These are phyloP conservation scores for Latheticus oryzae DNA, from an alignment of 2,888 invertebrate genomes.

Conservation along the genomic window DNA sequence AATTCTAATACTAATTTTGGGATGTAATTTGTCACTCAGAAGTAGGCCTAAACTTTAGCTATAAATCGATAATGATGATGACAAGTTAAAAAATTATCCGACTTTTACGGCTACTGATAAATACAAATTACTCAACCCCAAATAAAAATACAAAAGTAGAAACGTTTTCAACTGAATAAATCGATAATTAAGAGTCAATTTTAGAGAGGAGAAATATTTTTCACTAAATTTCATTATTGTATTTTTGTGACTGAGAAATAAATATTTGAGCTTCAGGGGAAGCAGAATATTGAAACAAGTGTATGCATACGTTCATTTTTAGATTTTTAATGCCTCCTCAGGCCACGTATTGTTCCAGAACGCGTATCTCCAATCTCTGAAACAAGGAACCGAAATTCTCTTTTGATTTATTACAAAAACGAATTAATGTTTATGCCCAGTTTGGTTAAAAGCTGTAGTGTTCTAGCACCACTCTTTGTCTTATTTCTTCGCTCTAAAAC, in stretches of 20 bases:
- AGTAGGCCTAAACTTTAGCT: slow-evolving; percentile 2
- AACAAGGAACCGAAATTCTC: background rate
- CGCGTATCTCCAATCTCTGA: too few species aligned
- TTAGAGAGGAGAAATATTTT: too few species aligned
- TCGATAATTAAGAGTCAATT: too few species aligned
- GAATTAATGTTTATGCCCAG: slow-evolving; percentile 14
- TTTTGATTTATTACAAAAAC: slow-evolving; percentile 12
- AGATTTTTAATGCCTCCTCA: too few species aligned
- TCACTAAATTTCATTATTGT: too few species aligned
- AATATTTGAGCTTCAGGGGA: too few species aligned
- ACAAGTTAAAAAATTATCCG: slow-evolving; percentile 19
- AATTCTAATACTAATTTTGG: slow-evolving; percentile 20
- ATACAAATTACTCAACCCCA: background rate
- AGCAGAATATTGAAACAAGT: too few species aligned
- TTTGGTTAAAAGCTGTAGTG: slow-evolving; percentile 4
- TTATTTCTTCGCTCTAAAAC: slow-evolving; percentile 18
- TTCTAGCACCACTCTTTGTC: slow-evolving; percentile 7
- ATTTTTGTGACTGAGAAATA: too few species aligned
- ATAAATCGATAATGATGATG: slow-evolving; percentile 28
- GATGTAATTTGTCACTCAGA: slow-evolving; percentile 29
- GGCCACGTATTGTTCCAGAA: too few species aligned
- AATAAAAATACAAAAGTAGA: background rate
- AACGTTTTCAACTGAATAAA: too few species aligned
- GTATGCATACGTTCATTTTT: too few species aligned
- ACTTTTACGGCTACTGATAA: too few species aligned